Evolutionary conservation across 1,140 invertebrate species (phyloP).

Genomic region (Hyles euphorbiae): DNA sequence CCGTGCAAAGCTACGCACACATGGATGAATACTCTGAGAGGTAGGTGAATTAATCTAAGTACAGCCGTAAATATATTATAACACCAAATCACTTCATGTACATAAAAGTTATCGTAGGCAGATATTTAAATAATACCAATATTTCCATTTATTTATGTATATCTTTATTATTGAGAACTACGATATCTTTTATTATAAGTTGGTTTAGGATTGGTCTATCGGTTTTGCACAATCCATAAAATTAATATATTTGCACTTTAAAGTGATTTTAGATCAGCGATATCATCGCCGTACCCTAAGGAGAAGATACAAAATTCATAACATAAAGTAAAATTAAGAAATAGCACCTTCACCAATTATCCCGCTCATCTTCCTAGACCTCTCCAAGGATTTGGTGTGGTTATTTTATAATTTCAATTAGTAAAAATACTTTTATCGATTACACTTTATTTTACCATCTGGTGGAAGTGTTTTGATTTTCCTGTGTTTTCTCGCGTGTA

Average conservation of each 20-base stretch:
- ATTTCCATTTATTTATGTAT: not conserved
- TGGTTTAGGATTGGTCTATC: slow-evolving; percentile 50
- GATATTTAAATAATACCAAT: not conserved
- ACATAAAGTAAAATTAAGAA: slow-evolving; percentile 56
- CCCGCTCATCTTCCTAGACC: slow-evolving; percentile 67
- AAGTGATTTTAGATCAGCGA: slow-evolving; percentile 59
- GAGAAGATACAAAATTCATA: slow-evolving; percentile 50
- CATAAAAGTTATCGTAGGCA: slow-evolving; percentile 56
- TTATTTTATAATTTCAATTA: slow-evolving; percentile 66
- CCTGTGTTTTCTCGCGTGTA: slow-evolving; percentile 63
- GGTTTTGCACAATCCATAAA: slow-evolving; percentile 59
- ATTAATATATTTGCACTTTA: slow-evolving; percentile 63
- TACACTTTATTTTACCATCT: slow-evolving; percentile 67
- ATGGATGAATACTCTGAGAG: slow-evolving; percentile 98
- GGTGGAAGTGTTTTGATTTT: slow-evolving; percentile 75
- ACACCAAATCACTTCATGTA: slow-evolving; percentile 63
- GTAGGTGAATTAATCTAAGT: slow-evolving; percentile 79
- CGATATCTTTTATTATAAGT: slow-evolving; percentile 55
- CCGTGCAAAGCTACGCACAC: slow-evolving; percentile 98
- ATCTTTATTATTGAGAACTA: slow-evolving; percentile 5
- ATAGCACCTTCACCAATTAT: slow-evolving; percentile 65
- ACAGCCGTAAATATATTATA: slow-evolving; percentile 16
- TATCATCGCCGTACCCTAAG: slow-evolving; percentile 58
- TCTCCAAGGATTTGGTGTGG: slow-evolving; percentile 74
- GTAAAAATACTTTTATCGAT: slow-evolving; percentile 51